Evolutionary conservation across 53 echinoderm and acorn worm species (phyloP), one percentile per base, ranked within the genome.

Genomic region (Paelopatides confundens): DNA sequence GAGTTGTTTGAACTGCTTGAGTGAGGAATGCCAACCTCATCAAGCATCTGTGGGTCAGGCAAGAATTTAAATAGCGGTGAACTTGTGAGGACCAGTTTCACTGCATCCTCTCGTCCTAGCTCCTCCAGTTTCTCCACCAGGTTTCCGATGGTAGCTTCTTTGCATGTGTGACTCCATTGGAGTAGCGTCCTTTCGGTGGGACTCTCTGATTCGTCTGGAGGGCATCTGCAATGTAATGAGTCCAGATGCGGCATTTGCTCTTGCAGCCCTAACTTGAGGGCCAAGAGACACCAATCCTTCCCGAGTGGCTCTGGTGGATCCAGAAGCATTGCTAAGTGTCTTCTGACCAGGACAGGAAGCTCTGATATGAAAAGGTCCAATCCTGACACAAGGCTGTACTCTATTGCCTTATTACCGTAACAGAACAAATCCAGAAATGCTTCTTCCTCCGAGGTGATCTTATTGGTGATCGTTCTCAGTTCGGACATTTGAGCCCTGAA

Each of bases 281-380:
- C 98, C 79, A 97, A 62, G 63, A 97, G 85, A 71, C 98, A 97
- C 98, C 98, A 97, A 86, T 97, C 98, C 86, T 92, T 95, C 2
- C 98, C 98, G 92, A 97, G 95, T 31, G 98, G 98, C 66, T 97
- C 98, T 9, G 98, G 98, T 1, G 98, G 98, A 87, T 97, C 98
- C 37, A 97, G 92, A 35, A 97, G 85, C 98, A 93, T 93, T 65
- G 95, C 95, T 49, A 97, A 81, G 70, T 97, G 98, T 36, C 98
- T 66, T 30, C 95, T 86, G 37, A 95, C 95, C 76, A 95, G 88
- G 63, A 88, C 64, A 23, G 95, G 98, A 54, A 97, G 88, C 63
- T 97, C 95, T 1, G 89, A 76, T 50, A 97, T 51, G 63, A 92
- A 95, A 51, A 97, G 85, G 43, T 93, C 88, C 39, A 95, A 90